phyloP scores from a whole-genome alignment of 1,140 invertebrate species.

The Psilanteris sp. region DNA sequence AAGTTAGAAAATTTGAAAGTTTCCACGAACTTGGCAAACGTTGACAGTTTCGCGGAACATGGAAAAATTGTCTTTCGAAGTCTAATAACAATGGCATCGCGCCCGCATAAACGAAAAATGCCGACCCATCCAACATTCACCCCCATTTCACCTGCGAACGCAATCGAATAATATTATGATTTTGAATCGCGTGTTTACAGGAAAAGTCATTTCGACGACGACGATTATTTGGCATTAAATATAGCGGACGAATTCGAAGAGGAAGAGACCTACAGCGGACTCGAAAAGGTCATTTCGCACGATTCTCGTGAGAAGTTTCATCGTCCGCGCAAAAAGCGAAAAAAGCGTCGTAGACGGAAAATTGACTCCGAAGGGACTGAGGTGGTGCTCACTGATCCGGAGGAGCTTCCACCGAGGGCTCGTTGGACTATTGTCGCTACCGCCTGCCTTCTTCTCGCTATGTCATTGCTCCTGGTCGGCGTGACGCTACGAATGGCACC shows the following conservation, averaged over 20 bases:
- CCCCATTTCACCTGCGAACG: too few relatives aligned
- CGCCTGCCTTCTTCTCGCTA: constrained; percentile 89
- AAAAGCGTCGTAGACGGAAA: constrained; percentile 70
- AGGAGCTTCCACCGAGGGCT: constrained; percentile 89
- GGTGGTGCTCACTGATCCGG: constrained; percentile 81
- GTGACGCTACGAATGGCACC: constrained; percentile 93
- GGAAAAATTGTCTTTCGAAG: too few relatives aligned
- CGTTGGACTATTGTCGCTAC: constrained; percentile 93
- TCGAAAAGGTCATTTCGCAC: constrained; percentile 64
- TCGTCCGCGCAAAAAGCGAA: constrained; percentile 72
- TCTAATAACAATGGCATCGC: too few relatives aligned
- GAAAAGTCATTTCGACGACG: constrained; percentile 77
- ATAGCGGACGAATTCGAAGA: constrained; percentile 78
- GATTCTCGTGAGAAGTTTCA: constrained; percentile 71
- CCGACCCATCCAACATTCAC: too few relatives aligned
- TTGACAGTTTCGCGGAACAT: too few relatives aligned
- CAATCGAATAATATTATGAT: too few relatives aligned
- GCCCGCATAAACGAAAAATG: too few relatives aligned
- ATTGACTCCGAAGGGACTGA: constrained; percentile 63
- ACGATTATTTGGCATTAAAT: constrained; percentile 80
- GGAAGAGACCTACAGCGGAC: constrained; percentile 72
- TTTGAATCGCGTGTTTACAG: too few relatives aligned
- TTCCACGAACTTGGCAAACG: too few relatives aligned
- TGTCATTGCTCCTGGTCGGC: constrained; percentile 92
- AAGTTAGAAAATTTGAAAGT: too few relatives aligned